These are phyloP conservation scores for Canis aureus DNA, from an alignment of 2,113 vertebrate species.

Conservation along the genomic window DNA sequence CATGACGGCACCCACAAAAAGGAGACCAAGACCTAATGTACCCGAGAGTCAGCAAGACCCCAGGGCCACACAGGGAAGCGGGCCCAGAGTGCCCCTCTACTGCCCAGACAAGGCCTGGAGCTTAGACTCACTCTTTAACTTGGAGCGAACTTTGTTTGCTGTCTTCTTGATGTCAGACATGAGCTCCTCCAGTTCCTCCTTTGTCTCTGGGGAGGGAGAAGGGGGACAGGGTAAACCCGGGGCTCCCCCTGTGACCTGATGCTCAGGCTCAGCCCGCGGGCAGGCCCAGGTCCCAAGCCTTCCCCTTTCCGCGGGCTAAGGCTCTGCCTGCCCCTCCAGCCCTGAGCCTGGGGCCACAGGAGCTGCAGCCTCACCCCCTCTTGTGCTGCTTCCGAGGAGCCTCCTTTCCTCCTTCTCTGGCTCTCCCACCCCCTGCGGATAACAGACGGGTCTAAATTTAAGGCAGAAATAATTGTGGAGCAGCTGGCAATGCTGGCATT, in stretches of 20 bases:
- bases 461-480: slow-evolving; percentile 72
- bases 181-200: slow-evolving; percentile 96
- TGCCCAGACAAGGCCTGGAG: background rate
- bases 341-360: background rate
- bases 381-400: background rate
- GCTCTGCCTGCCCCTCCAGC: background rate
- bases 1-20: background rate
- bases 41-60: background rate
- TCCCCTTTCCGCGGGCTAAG: background rate
- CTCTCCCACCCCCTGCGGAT: slow-evolving; percentile 35
- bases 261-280: background rate
- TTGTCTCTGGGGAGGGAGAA: slow-evolving; percentile 91
- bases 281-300: background rate
- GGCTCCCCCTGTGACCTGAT: background rate
- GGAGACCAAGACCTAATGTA: background rate
- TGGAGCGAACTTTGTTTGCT: slow-evolving; percentile 98
- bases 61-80: background rate
- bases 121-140: slow-evolving; percentile 95
- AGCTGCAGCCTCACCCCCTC: slow-evolving; percentile 38
- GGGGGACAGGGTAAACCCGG: background rate
- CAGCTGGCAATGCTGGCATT: slow-evolving; percentile 63
- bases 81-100: background rate
- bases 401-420: background rate
- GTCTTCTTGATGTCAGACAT: slow-evolving; percentile 99
- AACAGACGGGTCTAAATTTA: slow-evolving; percentile 82